Evolutionary conservation across 2,113 vertebrate genomes (phyloP).

Genomic region (Tenrec ecaudatus): DNA sequence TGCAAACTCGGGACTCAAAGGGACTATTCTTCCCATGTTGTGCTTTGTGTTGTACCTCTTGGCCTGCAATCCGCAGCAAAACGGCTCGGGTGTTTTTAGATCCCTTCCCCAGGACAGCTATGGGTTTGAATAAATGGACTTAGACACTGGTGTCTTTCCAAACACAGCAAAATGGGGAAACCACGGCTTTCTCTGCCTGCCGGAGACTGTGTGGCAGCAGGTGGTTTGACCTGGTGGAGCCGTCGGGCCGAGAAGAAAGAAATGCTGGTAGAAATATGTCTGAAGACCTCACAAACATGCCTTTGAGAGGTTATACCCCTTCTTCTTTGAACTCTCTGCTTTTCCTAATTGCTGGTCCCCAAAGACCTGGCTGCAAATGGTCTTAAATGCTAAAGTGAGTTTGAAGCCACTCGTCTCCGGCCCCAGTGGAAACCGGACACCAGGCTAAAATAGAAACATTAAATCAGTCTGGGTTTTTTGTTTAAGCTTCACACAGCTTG

Average conservation of each 20-base stretch:
- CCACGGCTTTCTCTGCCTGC: conserved; percentile 30
- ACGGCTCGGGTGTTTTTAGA: conserved; percentile 63
- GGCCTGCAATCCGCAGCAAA: background rate
- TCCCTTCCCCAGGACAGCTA: conserved; percentile 59
- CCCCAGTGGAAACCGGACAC: conserved; percentile 87
- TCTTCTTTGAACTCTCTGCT: conserved; percentile 84
- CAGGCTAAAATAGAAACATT: conserved; percentile 88
- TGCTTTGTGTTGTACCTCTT: conserved; percentile 29
- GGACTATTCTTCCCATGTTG: conserved; percentile 62
- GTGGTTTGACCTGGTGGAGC: background rate
- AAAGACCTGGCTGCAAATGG: conserved; percentile 88
- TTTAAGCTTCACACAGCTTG: conserved; percentile 83
- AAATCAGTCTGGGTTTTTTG: conserved; percentile 86
- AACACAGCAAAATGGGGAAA: background rate
- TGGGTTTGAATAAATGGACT: background rate
- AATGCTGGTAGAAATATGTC: conserved; percentile 43
- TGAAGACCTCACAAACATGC: conserved; percentile 66
- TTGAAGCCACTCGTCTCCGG: conserved; percentile 86
- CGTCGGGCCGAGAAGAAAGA: conserved; percentile 62
- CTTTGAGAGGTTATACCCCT: conserved; percentile 80
- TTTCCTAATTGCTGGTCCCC: conserved; percentile 86
- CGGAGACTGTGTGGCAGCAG: conserved; percentile 34
- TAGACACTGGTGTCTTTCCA: background rate
- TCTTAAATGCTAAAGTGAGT: conserved; percentile 89
- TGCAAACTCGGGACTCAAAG: conserved; percentile 14